Evolutionary conservation across 2,888 invertebrate genomes (phyloP), one percentile per base, ranked within the genome.

Genomic region (Pediacus dermestoides): DNA sequence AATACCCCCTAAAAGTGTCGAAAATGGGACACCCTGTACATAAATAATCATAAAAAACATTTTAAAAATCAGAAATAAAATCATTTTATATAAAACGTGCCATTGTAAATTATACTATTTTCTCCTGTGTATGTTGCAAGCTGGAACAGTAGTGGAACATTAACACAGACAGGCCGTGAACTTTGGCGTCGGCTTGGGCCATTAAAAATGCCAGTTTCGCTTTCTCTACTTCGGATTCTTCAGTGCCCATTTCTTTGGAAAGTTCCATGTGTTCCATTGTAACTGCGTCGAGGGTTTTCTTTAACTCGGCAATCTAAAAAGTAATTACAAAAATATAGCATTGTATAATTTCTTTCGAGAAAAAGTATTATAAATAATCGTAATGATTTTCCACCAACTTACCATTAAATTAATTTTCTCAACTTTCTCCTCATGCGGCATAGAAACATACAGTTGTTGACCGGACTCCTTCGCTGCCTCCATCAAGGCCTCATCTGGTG

Each of bases 121-220:
- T 68, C 41, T 69, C 67, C 48, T 66, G 66, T 2, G 85, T 82
- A 53, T 87, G 81, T 63, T 95, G 94, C 41, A 95, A 77, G 2
- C 92, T 95, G 2, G 94, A 88, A 70, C 94, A 96, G 69, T 92
- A 89, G 70, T 95, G 93, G 50, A 96, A 73, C 85, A 95, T 88
- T 48, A 95, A 78, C 34, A 95, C 86, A 32, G 93, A 91, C 45
- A 96, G 74, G 0, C 92, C 91, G 68, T 90, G 90, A 4, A 92
- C 86, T 58, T 90, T 84, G 48, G 88, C 82, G 63, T 94, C 93
- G 26, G 87, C 82, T 60, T 84, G 82, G 50, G 63, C 75, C 62
- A 68, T 68, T 51, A 73, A 58, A 53, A 74, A 72, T 1, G 74
- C 72, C 34, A 71, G 42, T 53, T 65, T 69, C 2, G 71, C 64